phyloP scores from a whole-genome alignment of 2,888 invertebrate species.

The Girardia tigrina region DNA sequence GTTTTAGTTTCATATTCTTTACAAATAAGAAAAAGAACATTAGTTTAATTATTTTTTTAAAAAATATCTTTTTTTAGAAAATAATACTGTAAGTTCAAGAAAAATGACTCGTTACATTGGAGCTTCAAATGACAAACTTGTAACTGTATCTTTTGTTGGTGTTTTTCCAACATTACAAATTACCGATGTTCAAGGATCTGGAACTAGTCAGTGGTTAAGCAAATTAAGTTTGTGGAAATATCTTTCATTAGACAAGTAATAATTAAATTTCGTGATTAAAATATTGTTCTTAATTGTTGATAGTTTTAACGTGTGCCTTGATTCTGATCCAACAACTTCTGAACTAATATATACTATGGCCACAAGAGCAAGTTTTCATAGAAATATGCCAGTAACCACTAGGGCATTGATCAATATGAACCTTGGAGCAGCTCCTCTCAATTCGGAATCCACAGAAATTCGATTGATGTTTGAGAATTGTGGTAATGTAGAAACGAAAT shows the following conservation, averaged over 20 bases:
- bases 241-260: conserved; percentile 47
- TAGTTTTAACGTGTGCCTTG: conserved; percentile 46
- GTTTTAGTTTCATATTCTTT: too few relatives aligned
- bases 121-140: neutral
- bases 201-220: conserved; percentile 46
- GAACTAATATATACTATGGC: conserved; percentile 45
- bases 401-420: conserved; percentile 48
- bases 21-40: too few relatives aligned
- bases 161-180: conserved; percentile 47
- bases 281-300: conserved; percentile 33
- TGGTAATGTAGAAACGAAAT: conserved; percentile 46
- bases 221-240: conserved; percentile 48
- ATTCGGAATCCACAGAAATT: conserved; percentile 45
- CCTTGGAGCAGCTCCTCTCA: conserved; percentile 48
- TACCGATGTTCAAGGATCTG: conserved; percentile 46
- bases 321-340: conserved; percentile 45
- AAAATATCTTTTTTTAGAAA: too few relatives aligned
- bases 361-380: conserved; percentile 43
- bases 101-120: too few relatives aligned
- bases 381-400: conserved; percentile 43
- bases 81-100: too few relatives aligned
- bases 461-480: conserved; percentile 47
- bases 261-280: neutral
- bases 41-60: too few relatives aligned
- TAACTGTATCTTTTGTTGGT: conserved; percentile 41